phyloP scores from a whole-genome alignment of 2,888 invertebrate genomes.

The Leucophenga maculata region DNA sequence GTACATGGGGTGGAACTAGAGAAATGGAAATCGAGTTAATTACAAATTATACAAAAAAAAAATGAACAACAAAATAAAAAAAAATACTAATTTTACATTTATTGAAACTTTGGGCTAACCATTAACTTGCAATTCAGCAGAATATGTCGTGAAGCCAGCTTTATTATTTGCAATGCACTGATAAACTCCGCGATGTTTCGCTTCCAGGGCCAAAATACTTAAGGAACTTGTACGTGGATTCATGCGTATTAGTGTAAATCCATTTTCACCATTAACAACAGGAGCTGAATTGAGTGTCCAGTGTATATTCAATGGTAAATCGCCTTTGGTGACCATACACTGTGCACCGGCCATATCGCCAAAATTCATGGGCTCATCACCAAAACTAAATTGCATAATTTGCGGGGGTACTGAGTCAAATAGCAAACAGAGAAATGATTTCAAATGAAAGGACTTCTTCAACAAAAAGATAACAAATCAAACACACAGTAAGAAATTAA shows the following conservation, averaged over 20 bases:
- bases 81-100: slow-evolving; percentile 15
- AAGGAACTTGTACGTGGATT: slow-evolving; percentile 76
- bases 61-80: slow-evolving; percentile 29
- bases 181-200: slow-evolving; percentile 77
- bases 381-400: slow-evolving; percentile 75
- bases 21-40: slow-evolving; percentile 24
- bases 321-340: slow-evolving; percentile 82
- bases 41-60: slow-evolving; percentile 39
- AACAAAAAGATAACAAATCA: neutral
- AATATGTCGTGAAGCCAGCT: slow-evolving; percentile 73
- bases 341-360: slow-evolving; percentile 78
- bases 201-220: slow-evolving; percentile 75
- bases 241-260: slow-evolving; percentile 75
- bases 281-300: slow-evolving; percentile 78
- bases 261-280: slow-evolving; percentile 79
- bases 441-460: neutral
- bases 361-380: slow-evolving; percentile 75
- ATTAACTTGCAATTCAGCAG: slow-evolving; percentile 68
- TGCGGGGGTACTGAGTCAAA: slow-evolving; percentile 72
- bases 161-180: slow-evolving; percentile 77
- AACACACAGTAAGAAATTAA: slow-evolving; percentile 19
- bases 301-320: slow-evolving; percentile 81
- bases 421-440: slow-evolving; percentile 3
- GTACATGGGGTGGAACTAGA: slow-evolving; percentile 73
- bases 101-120: slow-evolving; percentile 59